Conservation (phyloP, 2,113 vertebrate genomes). For the Thymallus thymallus region DNA sequence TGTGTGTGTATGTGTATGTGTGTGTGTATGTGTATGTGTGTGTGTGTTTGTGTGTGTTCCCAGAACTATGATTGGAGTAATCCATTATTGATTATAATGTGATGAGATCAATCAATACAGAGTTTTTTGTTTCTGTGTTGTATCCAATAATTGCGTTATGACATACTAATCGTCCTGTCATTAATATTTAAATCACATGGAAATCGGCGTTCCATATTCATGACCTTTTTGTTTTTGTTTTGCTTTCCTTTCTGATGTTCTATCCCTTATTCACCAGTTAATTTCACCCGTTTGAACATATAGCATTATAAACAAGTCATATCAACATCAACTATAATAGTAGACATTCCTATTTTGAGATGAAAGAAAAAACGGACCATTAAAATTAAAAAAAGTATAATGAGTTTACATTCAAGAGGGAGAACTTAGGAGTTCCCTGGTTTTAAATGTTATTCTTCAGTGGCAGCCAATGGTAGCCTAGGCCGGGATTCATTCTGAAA, state of each 20-base stretch:
- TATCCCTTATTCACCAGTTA: not conserved
- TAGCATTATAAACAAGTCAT: too few relatives aligned
- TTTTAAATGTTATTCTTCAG: not conserved
- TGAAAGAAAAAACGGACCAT: not conserved
- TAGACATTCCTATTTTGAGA: not conserved
- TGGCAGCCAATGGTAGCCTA: not conserved
- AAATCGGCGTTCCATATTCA: conserved; percentile 71
- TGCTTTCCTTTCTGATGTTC: conserved; percentile 30
- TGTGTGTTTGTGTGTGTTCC: conserved; percentile 6
- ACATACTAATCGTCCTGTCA: conserved; percentile 71
- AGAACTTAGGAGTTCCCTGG: not conserved
- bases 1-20: too few relatives aligned
- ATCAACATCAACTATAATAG: too few relatives aligned
- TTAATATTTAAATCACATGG: conserved; percentile 71
- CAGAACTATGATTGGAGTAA: conserved; percentile 67
- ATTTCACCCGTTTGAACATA: conserved; percentile 13
- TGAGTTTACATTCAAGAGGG: not conserved
- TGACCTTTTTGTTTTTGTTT: conserved; percentile 68
- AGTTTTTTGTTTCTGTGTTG: conserved; percentile 60
- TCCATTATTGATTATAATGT: conserved; percentile 78
- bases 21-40: conserved; percentile 13
- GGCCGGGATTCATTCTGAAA: too few relatives aligned
- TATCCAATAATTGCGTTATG: conserved; percentile 66
- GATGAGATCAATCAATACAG: conserved; percentile 76
- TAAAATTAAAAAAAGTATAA: not conserved